A percentile compares a stretch with the other conserved stretches of the same genome.
These are phyloP conservation scores for Stichodactyla mertensii DNA, from an alignment of 64 coral and sea anemone species.

Conservation along the genomic window DNA sequence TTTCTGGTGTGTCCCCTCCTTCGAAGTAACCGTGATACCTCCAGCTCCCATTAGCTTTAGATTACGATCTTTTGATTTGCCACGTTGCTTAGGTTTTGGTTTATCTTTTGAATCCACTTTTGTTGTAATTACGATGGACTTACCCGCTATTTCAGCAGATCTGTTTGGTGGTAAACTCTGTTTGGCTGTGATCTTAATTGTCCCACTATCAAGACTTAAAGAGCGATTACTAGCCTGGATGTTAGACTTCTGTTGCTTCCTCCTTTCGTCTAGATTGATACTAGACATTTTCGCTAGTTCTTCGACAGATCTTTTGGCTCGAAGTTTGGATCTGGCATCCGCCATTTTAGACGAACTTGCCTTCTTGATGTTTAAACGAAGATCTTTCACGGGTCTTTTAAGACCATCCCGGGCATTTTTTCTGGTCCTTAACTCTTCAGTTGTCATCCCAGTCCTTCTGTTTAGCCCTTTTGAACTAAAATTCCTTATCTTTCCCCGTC, in stretches of 20 bases:
- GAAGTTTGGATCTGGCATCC: conserved; percentile 11
- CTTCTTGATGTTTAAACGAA: neutral
- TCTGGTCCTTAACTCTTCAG: conserved; percentile 4
- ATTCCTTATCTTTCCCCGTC: neutral
- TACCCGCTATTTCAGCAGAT: conserved; percentile 35
- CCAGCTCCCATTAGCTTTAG: neutral
- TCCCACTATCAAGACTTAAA: conserved; percentile 24
- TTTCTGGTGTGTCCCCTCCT: neutral
- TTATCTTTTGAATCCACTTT: conserved; percentile 27
- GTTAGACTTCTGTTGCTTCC: conserved; percentile 38
- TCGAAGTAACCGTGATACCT: neutral
- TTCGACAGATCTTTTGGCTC: conserved; percentile 1
- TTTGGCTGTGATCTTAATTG: conserved; percentile 47
- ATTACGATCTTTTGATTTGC: neutral
- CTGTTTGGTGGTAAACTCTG: conserved; percentile 46
- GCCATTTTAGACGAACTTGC: neutral
- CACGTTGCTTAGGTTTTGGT: conserved; percentile 12
- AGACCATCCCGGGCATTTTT: neutral
- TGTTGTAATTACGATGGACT: conserved; percentile 37
- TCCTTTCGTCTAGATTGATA: conserved; percentile 27
- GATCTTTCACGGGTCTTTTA: conserved; percentile 5
- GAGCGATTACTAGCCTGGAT: conserved; percentile 33
- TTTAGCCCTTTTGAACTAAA: neutral
- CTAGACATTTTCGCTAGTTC: neutral
- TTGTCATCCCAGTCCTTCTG: conserved; percentile 18